Evolutionary conservation across 2,888 invertebrate species (phyloP).

Genomic region (Troides helena): DNA sequence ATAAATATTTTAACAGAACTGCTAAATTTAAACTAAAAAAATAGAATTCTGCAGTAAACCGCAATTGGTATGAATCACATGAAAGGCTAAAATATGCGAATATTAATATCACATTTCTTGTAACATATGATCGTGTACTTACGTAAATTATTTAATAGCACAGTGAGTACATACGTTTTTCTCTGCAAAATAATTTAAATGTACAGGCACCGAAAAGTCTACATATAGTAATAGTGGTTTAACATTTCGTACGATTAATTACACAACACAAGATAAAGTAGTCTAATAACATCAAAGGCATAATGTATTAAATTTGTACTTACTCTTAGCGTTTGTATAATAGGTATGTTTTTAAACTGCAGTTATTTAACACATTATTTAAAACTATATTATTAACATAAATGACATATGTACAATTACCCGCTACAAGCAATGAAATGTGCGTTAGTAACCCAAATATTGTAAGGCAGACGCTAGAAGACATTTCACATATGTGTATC

Average conservation of each 20-base stretch:
- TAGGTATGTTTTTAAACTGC: conserved; percentile 2
- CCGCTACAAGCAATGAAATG: neutral
- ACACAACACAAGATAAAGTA: neutral
- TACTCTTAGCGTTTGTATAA: conserved; percentile 9
- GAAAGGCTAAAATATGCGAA: neutral
- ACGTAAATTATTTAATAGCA: neutral
- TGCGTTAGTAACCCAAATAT: neutral
- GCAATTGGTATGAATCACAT: neutral
- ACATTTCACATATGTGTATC: neutral
- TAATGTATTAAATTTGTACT: conserved; percentile 10
- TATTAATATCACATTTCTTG: neutral
- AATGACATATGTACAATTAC: neutral
- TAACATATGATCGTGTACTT: neutral
- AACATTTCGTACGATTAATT: neutral
- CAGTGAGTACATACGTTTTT: neutral
- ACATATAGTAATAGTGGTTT: neutral
- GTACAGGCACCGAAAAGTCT: neutral
- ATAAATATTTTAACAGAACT: conserved; percentile 16
- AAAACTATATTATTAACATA: neutral
- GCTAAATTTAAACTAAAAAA: neutral
- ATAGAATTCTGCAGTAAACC: neutral
- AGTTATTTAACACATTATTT: neutral
- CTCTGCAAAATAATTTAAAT: neutral
- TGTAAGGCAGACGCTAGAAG: neutral
- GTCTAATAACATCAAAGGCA: neutral